Evolutionary conservation across 1,140 invertebrate species (phyloP), one percentile per base, ranked within the genome.

Genomic region (Sesamia nonagrioides): DNA sequence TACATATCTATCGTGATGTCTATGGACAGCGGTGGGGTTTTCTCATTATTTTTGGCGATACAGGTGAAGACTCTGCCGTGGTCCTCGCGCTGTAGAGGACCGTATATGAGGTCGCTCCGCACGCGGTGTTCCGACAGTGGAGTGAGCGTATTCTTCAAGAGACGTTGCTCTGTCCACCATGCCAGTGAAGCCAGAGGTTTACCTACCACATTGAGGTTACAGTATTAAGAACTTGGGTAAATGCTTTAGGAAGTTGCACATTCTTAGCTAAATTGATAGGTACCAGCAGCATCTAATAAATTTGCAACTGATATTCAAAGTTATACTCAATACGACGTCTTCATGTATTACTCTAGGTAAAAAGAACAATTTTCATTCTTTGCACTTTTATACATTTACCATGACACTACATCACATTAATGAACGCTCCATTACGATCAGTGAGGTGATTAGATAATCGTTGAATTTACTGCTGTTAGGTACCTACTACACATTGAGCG

Each of bases 1-100:
- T 86, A 85, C 92, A 95, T 93, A 71, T 95, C 88, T 71, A 95
- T 85, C 42, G 86, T 83, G 72, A 94, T 82, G 69, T 93, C 92
- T 18, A 94, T 91, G 15, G 86, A 84, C 9, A 95, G 84, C 5
- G 91, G 91, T 37, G 79, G 50, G 0, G 88, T 91, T 21, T 83
- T 84, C 5, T 92, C 84, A 58, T 95, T 92, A 76, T 95, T 95
- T 17, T 84, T 86, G 6, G 92, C 88, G 63, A 85, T 78, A 76
- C 93, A 95, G 0, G 89, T 89, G 71, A 94, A 84, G 21, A 93
- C 84, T 15, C 82, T 78, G 58, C 89, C 92, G 52, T 94, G 92
- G 82, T 95, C 91, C 52, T 93, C 91, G 2, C 88, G 80, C 6
- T 82, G 79, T 45, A 95, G 77, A 2, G 92, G 92, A 6, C 91